A percentile compares a stretch with the other conserved stretches of the same genome.
phyloP scores from a whole-genome alignment of 1,140 invertebrate genomes.

The Brachionus manjavacas region DNA sequence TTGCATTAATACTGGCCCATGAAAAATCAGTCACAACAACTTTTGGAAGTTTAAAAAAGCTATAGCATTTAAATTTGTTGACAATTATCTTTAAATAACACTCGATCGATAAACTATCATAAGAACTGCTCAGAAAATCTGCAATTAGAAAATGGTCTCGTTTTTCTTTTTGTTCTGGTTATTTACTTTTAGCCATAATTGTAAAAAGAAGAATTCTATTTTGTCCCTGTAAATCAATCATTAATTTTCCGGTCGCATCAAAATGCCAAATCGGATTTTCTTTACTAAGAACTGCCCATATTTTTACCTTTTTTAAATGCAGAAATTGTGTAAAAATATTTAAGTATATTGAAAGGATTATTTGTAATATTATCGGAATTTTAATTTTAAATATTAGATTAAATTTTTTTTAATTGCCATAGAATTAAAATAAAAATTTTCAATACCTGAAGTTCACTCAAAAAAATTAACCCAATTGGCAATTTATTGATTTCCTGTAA shows the following conservation, averaged over 20 bases:
- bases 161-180: neutral
- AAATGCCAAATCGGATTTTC: neutral
- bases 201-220: neutral
- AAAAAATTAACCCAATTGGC: neutral
- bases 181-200: neutral
- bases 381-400: neutral
- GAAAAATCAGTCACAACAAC: slow-evolving; percentile 9
- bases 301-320: neutral
- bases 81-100: neutral
- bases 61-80: neutral
- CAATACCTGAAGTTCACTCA: neutral
- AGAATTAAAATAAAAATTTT: neutral
- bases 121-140: neutral
- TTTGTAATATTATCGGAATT: neutral
- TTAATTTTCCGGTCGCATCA: neutral
- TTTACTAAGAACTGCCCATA: neutral
- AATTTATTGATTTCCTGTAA: neutral
- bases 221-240: neutral
- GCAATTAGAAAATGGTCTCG: neutral
- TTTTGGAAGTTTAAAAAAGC: neutral
- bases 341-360: too few species aligned
- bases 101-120: neutral
- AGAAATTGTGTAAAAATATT: too few species aligned
- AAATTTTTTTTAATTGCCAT: neutral
- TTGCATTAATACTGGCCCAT: neutral